Base-by-base conservation (phyloP, 2,888 invertebrate genomes). In the Pseudolycoriella hygida region DNA sequence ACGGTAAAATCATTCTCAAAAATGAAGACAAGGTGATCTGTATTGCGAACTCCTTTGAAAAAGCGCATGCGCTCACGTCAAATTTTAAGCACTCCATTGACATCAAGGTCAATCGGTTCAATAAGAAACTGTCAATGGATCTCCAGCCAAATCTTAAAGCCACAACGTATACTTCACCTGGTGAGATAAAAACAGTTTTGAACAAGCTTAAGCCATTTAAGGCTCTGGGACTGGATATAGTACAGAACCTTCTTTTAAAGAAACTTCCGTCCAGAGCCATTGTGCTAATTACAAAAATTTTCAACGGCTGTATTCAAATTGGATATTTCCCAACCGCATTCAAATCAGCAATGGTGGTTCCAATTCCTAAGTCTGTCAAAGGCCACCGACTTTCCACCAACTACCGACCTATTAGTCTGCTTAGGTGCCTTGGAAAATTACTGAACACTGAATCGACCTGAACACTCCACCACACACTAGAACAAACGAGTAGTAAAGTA, bases 391-490 rank as follows among this genome's bases (percentile, higher is more conserved):
- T 44, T 31, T 46, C 52, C 6, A 42, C 11, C 20, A 53, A 47
- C 32, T 56, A 55, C 42, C 41, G 55, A 30, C 55, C 55, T 2
- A 55, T 57, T 12, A 51, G 52, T n/a, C 50, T 57, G 2, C 50
- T 57, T 3, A 43, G 47, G 14, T 46, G 44, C 19, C 15, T 54
- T n/a, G 46, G 52, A 20, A n/a, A n/a, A n/a, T n/a, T n/a, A n/a
- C n/a, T n/a, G n/a, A n/a, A n/a, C n/a, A n/a, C n/a, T n/a, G n/a
- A n/a, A n/a, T n/a, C 43, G 57, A 31, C 37, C 44, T 12, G 46
- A 47, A 3, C 57, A 57, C 45, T 55, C 54, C 3, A 58, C 59
- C 2, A 50, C 49, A 8, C 53, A 53, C 20, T 58, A 59, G 45
- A 46, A 56, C 3, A 42, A 52, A 0, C 47, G 55, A 45, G 50